phyloP scores from a whole-genome alignment of 2,888 invertebrate species.

The Eilema depressum region DNA sequence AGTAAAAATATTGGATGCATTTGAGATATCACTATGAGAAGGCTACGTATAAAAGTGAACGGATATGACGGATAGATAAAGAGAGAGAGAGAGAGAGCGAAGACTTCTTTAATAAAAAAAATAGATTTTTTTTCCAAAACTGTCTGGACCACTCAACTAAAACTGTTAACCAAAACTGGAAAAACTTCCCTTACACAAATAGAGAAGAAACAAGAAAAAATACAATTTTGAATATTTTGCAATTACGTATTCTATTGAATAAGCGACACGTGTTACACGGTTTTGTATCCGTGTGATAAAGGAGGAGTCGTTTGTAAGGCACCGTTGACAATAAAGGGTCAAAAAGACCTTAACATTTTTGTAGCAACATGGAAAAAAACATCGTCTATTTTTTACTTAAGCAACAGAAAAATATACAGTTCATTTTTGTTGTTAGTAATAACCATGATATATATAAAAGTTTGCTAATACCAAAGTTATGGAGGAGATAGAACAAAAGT shows the following conservation, averaged over 20 bases:
- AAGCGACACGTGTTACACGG: not conserved
- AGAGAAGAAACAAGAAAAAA: not conserved
- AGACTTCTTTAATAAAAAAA: not conserved
- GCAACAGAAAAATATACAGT: not conserved
- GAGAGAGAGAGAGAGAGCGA: not conserved
- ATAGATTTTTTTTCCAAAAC: too few species aligned
- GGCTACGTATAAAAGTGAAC: too few species aligned
- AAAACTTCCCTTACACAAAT: not conserved
- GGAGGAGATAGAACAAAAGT: too few species aligned
- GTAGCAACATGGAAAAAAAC: not conserved
- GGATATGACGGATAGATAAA: not conserved
- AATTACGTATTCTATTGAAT: not conserved
- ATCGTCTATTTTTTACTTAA: not conserved
- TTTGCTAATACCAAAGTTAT: too few species aligned
- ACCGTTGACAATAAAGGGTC: slow-evolving; percentile 6
- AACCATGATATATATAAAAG: not conserved
- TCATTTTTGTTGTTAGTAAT: not conserved
- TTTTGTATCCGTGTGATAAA: slow-evolving; percentile 12
- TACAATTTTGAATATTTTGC: not conserved
- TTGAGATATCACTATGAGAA: too few species aligned
- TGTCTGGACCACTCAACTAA: too few species aligned
- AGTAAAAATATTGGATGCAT: too few species aligned
- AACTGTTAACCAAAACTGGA: too few species aligned
- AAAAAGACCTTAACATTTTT: not conserved
- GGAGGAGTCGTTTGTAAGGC: slow-evolving; percentile 9